These are phyloP conservation scores for Bos taurus DNA, from an alignment of 2,113 vertebrate species.

Conservation along the genomic window DNA sequence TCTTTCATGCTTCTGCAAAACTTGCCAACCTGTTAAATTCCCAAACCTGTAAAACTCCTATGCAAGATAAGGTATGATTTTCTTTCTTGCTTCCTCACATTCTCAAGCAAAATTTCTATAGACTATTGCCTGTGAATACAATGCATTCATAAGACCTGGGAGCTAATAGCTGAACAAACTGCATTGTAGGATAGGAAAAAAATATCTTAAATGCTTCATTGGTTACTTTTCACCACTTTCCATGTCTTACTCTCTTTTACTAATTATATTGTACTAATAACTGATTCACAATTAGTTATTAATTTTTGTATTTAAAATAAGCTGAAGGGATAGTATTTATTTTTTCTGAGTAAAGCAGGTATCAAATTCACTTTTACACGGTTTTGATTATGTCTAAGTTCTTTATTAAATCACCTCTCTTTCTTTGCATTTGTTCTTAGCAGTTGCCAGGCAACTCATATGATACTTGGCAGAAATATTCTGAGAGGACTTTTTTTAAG, in stretches of 20 bases:
- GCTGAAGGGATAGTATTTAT: conserved; percentile 18
- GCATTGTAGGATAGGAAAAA: background rate
- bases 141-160: conserved; percentile 57
- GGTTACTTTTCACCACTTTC: conserved; percentile 49
- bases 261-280: conserved; percentile 20
- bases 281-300: conserved; percentile 39
- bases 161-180: conserved; percentile 69
- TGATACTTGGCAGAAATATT: conserved; percentile 54
- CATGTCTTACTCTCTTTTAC: background rate
- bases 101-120: conserved; percentile 56
- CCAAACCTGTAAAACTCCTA: conserved; percentile 20
- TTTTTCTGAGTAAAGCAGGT: conserved; percentile 43
- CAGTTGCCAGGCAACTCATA: conserved; percentile 56
- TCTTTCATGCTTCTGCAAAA: conserved; percentile 19
- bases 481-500: conserved; percentile 53
- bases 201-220: conserved; percentile 64
- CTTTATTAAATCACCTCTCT: conserved; percentile 47
- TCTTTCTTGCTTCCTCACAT: conserved; percentile 60
- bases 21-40: background rate
- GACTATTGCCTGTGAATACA: conserved; percentile 44
- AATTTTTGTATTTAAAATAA: conserved; percentile 50
- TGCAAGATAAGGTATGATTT: conserved; percentile 36
- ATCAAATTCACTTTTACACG: conserved; percentile 24
- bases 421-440: conserved; percentile 65
- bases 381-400: conserved; percentile 47